Evolutionary conservation across 1,140 invertebrate species (phyloP), one percentile per base, ranked within the genome.

Genomic region (Schlechtendalia chinensis): DNA sequence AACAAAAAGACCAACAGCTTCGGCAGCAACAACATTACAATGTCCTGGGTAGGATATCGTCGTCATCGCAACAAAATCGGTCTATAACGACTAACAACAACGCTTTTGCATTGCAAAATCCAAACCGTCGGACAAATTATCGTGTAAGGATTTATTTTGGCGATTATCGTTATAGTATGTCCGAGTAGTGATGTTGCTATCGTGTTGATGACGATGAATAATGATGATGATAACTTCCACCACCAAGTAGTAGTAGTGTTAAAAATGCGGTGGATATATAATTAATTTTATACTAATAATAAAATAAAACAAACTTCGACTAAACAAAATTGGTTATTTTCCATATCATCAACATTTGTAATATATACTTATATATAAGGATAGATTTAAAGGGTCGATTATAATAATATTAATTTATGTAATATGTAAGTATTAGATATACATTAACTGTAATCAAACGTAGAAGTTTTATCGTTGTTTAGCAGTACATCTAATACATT

Each of bases 1-100:
- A 58, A 11, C 54, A 58, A 10, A 22, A 58, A 45, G 22, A 45
- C 19, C 63, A 67, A 3, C n/a, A n/a, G n/a, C 32, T 39, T 0
- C 65, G 45, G 16, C 65, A 67, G 24, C 67, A 71, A 12, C 67
- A 71, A 29, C 67, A 71, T 24, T 53, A 71, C 24, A 54, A 29
- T 11, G 17, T 72, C 16, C 3, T n/a, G 22, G 50, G 50, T 0
- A 47, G 69, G 11, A 53, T 12, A 17, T 19, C 50, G 10, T 72
- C 65, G 39, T 69, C 47, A 1, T 24, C 69, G 2, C 69, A 72
- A n/a, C 47, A 72, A 19, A 72, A 29, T 19, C 47, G 67, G 1
- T 17, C 22, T 24, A 19, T 22, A 2, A 22, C 17, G 16, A 3
- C 10, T 1, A 32, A n/a, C 0, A 53, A 1, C 22, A 53, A 8